Percentiles rank a stretch among this genome's conserved stretches.
phyloP scores from a whole-genome alignment of 2,888 invertebrate genomes.

The Prionchulus punctatus region DNA sequence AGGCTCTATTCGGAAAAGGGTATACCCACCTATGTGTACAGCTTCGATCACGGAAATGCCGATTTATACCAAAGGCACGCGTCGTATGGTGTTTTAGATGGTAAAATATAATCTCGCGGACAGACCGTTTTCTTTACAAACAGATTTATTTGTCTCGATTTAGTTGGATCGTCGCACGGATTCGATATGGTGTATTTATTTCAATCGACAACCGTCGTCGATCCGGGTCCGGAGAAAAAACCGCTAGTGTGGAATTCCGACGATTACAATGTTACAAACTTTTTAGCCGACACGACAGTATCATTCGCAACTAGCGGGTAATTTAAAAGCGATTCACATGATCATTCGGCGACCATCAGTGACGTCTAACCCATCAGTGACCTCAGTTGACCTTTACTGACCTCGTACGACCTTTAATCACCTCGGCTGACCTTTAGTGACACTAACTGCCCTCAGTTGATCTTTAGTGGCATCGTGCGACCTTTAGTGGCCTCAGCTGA shows the following conservation, averaged over 20 bases:
- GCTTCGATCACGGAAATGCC: conserved; percentile 12
- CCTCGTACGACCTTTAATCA: too few species aligned
- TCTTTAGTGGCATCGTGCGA: too few species aligned
- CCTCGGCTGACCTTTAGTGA: too few species aligned
- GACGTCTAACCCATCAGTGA: too few species aligned
- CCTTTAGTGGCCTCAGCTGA: too few species aligned
- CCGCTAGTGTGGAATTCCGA: neutral
- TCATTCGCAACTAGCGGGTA: neutral
- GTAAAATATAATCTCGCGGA: conserved; percentile 1
- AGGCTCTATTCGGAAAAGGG: conserved; percentile 5
- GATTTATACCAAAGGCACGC: neutral
- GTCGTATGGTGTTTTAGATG: conserved; percentile 8
- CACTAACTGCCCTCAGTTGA: too few species aligned
- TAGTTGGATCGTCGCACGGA: conserved; percentile 14
- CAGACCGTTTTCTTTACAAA: neutral
- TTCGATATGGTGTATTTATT: conserved; percentile 15
- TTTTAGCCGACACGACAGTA: neutral
- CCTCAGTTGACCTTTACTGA: too few species aligned
- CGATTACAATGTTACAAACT: neutral
- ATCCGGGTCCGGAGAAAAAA: neutral
- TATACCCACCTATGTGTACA: conserved; percentile 10
- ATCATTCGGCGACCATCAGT: too few species aligned
- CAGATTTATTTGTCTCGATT: neutral
- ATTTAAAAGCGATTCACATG: too few species aligned
- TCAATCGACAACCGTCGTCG: conserved; percentile 9